Conservation (phyloP, 2,888 invertebrate genomes). For the Venustoraphidia nigricollis region DNA sequence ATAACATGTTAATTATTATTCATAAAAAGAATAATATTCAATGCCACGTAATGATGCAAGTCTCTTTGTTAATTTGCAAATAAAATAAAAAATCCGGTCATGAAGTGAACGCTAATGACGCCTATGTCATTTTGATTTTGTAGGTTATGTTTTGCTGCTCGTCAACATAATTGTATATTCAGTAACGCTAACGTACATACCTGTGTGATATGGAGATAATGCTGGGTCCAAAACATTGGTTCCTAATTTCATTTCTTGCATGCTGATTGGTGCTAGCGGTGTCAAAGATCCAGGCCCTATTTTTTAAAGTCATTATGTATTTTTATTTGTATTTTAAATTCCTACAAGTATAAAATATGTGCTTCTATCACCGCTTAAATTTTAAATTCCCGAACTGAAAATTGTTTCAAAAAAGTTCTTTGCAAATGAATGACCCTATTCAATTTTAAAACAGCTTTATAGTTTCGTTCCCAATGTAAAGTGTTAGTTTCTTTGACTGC, state of each 20-base stretch:
- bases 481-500: too few relatives aligned
- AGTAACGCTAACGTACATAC: slow-evolving; percentile 29
- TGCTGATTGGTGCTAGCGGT: slow-evolving; percentile 55
- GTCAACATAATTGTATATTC: slow-evolving; percentile 3
- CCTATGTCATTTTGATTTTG: too few relatives aligned
- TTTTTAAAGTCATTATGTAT: neutral
- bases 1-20: too few relatives aligned
- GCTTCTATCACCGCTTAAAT: too few relatives aligned
- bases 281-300: slow-evolving; percentile 47
- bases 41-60: neutral
- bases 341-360: too few relatives aligned
- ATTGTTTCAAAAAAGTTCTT: too few relatives aligned
- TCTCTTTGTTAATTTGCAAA: slow-evolving; percentile 4
- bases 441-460: too few relatives aligned
- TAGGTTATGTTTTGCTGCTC: neutral
- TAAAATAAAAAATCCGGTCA: slow-evolving; percentile 1
- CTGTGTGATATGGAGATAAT: slow-evolving; percentile 54
- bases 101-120: neutral
- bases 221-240: slow-evolving; percentile 43
- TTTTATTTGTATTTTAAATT: neutral
- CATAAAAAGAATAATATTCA: too few relatives aligned
- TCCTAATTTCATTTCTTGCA: slow-evolving; percentile 61
- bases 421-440: too few relatives aligned
- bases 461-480: too few relatives aligned
- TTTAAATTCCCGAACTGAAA: too few relatives aligned